A percentile compares a stretch with the other conserved stretches of the same genome.
Conservation (phyloP, 2,797 vertebrate genomes). For the Propithecus deckenii region DNA sequence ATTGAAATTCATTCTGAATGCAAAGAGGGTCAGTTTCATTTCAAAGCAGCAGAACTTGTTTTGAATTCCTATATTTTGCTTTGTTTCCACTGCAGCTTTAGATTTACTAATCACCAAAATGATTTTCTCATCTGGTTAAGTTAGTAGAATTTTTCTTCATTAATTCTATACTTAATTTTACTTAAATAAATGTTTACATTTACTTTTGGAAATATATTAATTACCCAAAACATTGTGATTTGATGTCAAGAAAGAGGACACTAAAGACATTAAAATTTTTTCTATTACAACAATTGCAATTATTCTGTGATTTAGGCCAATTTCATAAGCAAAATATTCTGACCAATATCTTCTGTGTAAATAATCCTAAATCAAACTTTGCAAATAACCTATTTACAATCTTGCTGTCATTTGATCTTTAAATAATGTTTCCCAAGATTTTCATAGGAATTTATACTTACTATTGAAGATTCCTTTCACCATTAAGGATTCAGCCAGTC, state of each 20-base stretch:
- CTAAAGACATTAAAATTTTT: background rate
- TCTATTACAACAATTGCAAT: background rate
- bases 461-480: background rate
- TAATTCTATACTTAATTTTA: constrained; percentile 20
- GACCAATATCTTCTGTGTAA: background rate
- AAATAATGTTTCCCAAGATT: background rate
- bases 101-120: constrained; percentile 30
- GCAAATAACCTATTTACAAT: background rate
- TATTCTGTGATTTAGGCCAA: constrained; percentile 17
- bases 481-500: background rate
- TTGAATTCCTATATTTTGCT: constrained; percentile 52
- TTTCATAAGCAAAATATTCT: constrained; percentile 40
- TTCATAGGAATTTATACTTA: background rate
- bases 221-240: constrained; percentile 5
- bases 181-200: constrained; percentile 5
- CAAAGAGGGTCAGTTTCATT: constrained; percentile 56
- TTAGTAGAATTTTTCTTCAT: constrained; percentile 32
- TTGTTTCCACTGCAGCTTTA: constrained; percentile 49
- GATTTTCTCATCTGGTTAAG: constrained; percentile 17
- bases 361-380: constrained; percentile 33
- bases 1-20: constrained; percentile 68
- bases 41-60: constrained; percentile 56
- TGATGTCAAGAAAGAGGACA: constrained; percentile 19
- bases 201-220: background rate
- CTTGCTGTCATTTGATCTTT: background rate